Conservation (phyloP, 2,113 vertebrate genomes). For the Heptranchias perlo region DNA sequence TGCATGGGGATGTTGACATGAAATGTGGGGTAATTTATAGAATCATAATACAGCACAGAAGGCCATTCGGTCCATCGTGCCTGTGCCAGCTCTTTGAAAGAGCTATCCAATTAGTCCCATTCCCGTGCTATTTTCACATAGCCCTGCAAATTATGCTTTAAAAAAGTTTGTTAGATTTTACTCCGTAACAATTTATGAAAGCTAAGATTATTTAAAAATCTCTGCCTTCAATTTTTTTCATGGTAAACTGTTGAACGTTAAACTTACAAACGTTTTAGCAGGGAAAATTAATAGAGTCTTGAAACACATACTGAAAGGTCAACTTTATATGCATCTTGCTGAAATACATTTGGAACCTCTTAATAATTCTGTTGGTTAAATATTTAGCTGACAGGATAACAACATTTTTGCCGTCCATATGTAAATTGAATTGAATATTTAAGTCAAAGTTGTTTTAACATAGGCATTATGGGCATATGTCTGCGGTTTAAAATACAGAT, state of each 20-base stretch:
- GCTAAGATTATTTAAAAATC: neutral
- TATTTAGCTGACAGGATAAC: neutral
- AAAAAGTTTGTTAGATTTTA: neutral
- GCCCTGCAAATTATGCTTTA: too few relatives aligned
- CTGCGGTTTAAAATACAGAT: neutral
- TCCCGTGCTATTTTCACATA: too few relatives aligned
- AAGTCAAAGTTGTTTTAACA: neutral
- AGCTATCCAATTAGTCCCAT: too few relatives aligned
- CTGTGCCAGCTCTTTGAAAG: too few relatives aligned
- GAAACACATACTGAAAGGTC: neutral
- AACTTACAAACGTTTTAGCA: neutral
- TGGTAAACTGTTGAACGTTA: neutral
- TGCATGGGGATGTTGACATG: neutral
- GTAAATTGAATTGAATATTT: neutral
- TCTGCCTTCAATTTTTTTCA: neutral
- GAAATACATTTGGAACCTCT: neutral
- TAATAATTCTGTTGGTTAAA: neutral
- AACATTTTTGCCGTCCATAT: neutral
- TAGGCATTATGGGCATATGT: neutral
- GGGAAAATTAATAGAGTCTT: neutral
- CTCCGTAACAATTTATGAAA: neutral
- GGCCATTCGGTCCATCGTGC: too few relatives aligned
- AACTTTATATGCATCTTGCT: neutral
- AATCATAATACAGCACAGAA: too few relatives aligned
- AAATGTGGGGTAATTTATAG: neutral